Base-by-base conservation (phyloP, 2,888 invertebrate genomes). In the Acanthosepion pharaonis region DNA sequence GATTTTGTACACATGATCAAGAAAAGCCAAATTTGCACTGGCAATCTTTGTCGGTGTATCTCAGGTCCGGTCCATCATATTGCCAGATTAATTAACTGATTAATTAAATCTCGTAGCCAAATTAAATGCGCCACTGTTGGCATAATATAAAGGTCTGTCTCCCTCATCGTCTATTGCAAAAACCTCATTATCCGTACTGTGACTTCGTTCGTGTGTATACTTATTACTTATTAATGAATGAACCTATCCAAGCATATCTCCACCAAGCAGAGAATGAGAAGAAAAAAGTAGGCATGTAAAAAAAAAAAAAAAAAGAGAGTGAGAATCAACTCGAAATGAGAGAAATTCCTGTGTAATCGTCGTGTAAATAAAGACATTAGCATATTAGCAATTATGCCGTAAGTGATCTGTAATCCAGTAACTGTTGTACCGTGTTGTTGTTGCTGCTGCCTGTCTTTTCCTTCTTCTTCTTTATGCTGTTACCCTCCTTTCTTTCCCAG, bases 41-140 rank as follows among this genome's bases (percentile, higher is more conserved):
- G n/a, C 4, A 15, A n/a, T 78, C 78, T 78, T 78, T n/a, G 78
- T 33, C 15, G n/a, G 33, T 78, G n/a, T 78, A n/a, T 78, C 78
- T 78, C n/a, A 33, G 15, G 78, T 78, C 78, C 3, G n/a, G n/a
- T 5, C 78, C 0, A 5, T n/a, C 78, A n/a, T 33, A 78, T 78
- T 15, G 15, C 78, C 78, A n/a, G n/a, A 78, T 78, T 78, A 78
- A 78, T 78, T 78, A 78, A 78, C n/a, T 78, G 78, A 78, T 78
- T 78, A 78, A 78, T 78, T 78, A 78, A 78, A 78, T 78, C 78
- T 78, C n/a, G 78, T 78, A n/a, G n/a, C n/a, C 78, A 78, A 78
- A 78, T 78, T n/a, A 78, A 78, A 78, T n/a, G 78, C n/a, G 5
- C 78, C 78, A 78, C n/a, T 33, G n/a, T 78, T 78, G 78, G 59